Evolutionary conservation across 2,113 vertebrate species (phyloP), one percentile per base, ranked within the genome.

Genomic region (Sinocyclocheilus grahami): DNA sequence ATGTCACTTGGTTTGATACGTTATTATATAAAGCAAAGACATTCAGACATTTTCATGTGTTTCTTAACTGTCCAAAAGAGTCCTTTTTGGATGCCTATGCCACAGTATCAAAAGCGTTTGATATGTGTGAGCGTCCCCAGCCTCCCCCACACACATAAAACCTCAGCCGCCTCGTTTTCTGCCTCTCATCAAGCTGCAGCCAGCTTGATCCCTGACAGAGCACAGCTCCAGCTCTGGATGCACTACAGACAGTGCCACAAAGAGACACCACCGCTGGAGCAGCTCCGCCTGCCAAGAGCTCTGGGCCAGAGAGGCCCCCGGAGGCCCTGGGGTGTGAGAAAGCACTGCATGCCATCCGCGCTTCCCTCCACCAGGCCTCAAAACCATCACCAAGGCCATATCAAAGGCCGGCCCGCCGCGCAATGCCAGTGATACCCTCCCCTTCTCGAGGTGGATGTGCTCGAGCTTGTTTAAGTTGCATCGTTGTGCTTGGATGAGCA

Each of bases 271-370:
- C 27, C 71, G 82, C 62, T 60, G 55, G 53, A 85, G 81, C 48
- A 51, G n/a, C n/a, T 63, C 27, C 46, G 82, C 83, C 87, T 94
- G 93, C 93, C 92, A 94, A 93, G 82, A 65, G 60, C 80, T 86
- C 89, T 86, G 86, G 89, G 90, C 86, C 90, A 88, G 83, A 91
- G 78, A 86, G 85, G 85, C 89, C 51, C 90, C 90, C 85, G 87
- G 77, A 87, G 84, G 92, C 89, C 92, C 91, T 88, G 86, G 30
- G 46, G 92, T 92, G 93, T 93, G 94, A 94, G 92, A 94, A 94
- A 87, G 88, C 87, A 87, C 89, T 81, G 90, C 90, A 85, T 91
- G 88, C 33, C 11, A 1, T 62, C 79, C 60, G 12, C 42, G 22
- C 71, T 60, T 22, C 20, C 79, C 27, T 74, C 53, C 74, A 51